These are phyloP conservation scores for Megaptera novaeangliae DNA, from an alignment of 2,113 vertebrate species.

Conservation along the genomic window DNA sequence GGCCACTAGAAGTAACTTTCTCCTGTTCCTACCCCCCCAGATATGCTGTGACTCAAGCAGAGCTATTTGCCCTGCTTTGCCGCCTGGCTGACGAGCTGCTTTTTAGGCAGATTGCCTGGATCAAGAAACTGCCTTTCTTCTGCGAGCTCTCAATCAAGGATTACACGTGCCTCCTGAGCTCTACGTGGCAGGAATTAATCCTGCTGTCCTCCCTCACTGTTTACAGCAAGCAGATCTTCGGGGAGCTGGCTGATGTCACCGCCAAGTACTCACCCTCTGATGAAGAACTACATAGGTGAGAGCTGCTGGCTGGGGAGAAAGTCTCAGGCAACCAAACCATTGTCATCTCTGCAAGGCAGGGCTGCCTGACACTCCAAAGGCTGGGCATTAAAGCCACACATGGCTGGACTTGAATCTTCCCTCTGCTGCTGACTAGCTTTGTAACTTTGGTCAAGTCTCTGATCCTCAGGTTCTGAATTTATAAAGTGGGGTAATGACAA, in stretches of 20 bases:
- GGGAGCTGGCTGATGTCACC: slow-evolving; percentile 94
- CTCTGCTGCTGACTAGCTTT: neutral
- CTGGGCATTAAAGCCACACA: neutral
- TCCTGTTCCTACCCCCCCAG: slow-evolving; percentile 75
- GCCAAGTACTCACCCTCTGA: slow-evolving; percentile 97
- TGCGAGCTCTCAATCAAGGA: slow-evolving; percentile 98
- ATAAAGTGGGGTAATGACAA: neutral
- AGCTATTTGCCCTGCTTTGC: slow-evolving; percentile 96
- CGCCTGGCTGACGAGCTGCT: slow-evolving; percentile 97
- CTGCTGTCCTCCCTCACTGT: slow-evolving; percentile 97
- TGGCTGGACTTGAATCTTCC: neutral
- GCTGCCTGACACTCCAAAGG: neutral
- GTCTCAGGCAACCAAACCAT: neutral
- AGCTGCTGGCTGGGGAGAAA: neutral
- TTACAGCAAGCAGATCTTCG: slow-evolving; percentile 96
- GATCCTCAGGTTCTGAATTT: neutral
- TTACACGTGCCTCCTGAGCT: slow-evolving; percentile 97
- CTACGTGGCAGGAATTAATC: slow-evolving; percentile 98
- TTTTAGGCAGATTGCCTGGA: slow-evolving; percentile 98
- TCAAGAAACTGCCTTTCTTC: slow-evolving; percentile 99
- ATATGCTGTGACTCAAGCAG: slow-evolving; percentile 97
- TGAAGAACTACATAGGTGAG: slow-evolving; percentile 95
- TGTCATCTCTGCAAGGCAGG: neutral
- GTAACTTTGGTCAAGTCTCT: neutral
- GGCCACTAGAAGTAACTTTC: slow-evolving; percentile 31